Conservation (phyloP, 2,113 vertebrate genomes). For the Lutjanus erythropterus region DNA sequence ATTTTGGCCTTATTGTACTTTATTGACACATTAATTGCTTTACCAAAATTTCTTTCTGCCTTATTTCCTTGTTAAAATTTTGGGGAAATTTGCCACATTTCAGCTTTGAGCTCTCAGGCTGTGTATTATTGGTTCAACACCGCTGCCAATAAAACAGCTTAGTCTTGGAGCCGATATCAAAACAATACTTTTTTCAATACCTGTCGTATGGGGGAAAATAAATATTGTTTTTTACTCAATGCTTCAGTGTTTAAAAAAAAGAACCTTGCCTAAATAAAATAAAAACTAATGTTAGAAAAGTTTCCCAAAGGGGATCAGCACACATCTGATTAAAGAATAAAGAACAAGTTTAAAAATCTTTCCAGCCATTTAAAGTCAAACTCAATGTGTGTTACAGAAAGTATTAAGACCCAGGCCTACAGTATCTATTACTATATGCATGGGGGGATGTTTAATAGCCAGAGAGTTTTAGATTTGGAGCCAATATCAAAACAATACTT, state of each 20-base stretch:
- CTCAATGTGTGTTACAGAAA: too few relatives aligned
- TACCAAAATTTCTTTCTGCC: background rate
- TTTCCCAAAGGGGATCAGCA: background rate
- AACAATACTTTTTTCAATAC: background rate
- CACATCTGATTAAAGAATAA: background rate
- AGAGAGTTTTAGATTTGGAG: slow-evolving; percentile 4
- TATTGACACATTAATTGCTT: background rate
- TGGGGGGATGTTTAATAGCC: too few relatives aligned
- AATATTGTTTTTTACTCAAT: background rate
- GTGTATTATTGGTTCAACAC: background rate
- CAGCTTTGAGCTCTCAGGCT: background rate
- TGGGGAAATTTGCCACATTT: background rate
- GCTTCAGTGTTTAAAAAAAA: background rate
- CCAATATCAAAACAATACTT: background rate
- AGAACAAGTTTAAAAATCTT: background rate
- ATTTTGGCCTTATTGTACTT: slow-evolving; percentile 5
- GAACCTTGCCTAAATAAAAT: background rate
- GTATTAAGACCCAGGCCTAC: too few relatives aligned
- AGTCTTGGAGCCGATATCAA: background rate
- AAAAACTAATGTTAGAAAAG: background rate
- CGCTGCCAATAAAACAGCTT: slow-evolving; percentile 4
- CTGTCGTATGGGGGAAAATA: background rate
- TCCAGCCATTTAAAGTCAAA: too few relatives aligned
- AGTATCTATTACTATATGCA: too few relatives aligned
- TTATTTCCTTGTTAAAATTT: background rate